phyloP scores from a whole-genome alignment of 1,140 invertebrate species.

The Dendroctonus ponderosae region DNA sequence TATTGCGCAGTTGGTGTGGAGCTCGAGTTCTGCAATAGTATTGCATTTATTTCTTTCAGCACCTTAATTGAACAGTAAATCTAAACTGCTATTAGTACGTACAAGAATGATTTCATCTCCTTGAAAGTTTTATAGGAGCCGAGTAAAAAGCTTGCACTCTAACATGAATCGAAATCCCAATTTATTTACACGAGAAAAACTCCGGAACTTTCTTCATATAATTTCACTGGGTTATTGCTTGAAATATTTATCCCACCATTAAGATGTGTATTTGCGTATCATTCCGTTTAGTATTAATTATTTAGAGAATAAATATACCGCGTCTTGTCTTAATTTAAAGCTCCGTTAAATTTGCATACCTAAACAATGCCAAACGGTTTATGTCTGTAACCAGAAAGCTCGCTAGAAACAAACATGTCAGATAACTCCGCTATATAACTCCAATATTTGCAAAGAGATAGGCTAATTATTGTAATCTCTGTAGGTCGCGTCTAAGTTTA shows the following conservation, averaged over 20 bases:
- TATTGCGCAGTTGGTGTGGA: no score
- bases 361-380: slow-evolving; percentile 28
- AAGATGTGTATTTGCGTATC: slow-evolving; percentile 9
- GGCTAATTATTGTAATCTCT: slow-evolving; percentile 32
- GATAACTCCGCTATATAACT: slow-evolving; percentile 22
- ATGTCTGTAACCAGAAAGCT: slow-evolving; percentile 24
- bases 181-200: no score
- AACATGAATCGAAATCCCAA: no score
- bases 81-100: no score
- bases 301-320: slow-evolving; percentile 13
- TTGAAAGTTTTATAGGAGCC: no score
- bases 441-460: slow-evolving; percentile 32
- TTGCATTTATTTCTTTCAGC: no score
- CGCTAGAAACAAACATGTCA: slow-evolving; percentile 27
- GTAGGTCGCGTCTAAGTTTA: slow-evolving; percentile 21
- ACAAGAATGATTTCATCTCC: no score
- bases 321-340: slow-evolving; percentile 18
- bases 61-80: no score
- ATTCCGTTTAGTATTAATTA: slow-evolving; percentile 5
- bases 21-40: no score
- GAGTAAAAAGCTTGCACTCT: no score
- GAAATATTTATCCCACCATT: background rate
- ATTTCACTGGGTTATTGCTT: no score
- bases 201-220: no score
- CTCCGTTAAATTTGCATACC: slow-evolving; percentile 25